A percentile compares a stretch with the other conserved stretches of the same genome.
phyloP scores from a whole-genome alignment of 2,888 invertebrate genomes.

The Callinectes sapidus region DNA sequence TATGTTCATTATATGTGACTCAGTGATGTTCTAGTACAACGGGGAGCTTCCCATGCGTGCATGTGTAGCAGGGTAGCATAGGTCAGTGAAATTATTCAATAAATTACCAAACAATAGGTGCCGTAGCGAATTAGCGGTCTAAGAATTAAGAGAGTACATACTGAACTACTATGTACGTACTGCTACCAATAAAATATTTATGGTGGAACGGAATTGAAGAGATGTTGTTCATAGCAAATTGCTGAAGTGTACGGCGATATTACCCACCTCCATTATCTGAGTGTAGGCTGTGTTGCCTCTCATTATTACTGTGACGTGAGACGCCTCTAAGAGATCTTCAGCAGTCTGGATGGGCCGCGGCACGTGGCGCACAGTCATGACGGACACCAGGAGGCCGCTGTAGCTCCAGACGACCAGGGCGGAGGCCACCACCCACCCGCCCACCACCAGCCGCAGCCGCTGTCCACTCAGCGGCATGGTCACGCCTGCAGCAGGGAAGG shows the following conservation, averaged over 20 bases:
- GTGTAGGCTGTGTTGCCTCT: constrained; percentile 19
- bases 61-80: too few relatives aligned
- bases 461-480: not conserved
- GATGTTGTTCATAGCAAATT: not conserved
- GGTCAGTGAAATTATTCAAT: too few relatives aligned
- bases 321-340: not conserved
- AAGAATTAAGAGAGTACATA: too few relatives aligned
- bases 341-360: not conserved
- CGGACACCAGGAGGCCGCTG: not conserved
- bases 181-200: too few relatives aligned
- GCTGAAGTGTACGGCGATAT: not conserved
- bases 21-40: too few relatives aligned
- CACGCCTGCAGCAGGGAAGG: not conserved
- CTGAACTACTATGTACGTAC: too few relatives aligned
- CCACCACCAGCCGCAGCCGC: not conserved
- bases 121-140: too few relatives aligned
- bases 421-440: not conserved
- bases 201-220: too few relatives aligned
- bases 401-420: not conserved
- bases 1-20: too few relatives aligned
- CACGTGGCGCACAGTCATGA: not conserved
- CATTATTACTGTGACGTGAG: not conserved
- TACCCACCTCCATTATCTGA: not conserved
- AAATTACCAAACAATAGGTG: too few relatives aligned
- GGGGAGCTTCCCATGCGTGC: too few relatives aligned